Evolutionary conservation across 1,140 invertebrate genomes (phyloP), one percentile per base, ranked within the genome.

Genomic region (Habropoda laboriosa): DNA sequence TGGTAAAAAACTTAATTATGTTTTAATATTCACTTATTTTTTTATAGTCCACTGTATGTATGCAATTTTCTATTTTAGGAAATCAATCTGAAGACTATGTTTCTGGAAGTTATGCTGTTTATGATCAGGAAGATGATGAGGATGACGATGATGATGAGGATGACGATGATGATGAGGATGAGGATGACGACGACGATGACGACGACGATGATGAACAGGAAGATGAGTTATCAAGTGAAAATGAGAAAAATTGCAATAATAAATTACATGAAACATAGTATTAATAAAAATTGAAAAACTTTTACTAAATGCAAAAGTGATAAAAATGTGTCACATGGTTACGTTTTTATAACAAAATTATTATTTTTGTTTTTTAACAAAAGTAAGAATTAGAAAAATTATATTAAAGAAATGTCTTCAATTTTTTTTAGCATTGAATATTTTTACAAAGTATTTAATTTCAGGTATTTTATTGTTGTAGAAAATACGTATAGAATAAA

Each of bases 61-160:
- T 45, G 42, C 60, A 42, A 1, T 8, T 49, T 40, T 68, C 3
- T 55, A 16, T 66, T 63, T 57, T 32, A 87, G 89, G 53, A 81
- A 90, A 74, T 86, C 91, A 85, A 82, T 86, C 74, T 67, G 94
- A 71, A 92, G 87, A 85, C 42, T 89, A 89, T 42, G 91, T 90
- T 61, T 93, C 94, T 45, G 92, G 93, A 24, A 93, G 90, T 71
- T 91, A 94, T 81, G 93, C 93, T 64, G 93, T 93, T 80, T 93
- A 94, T 21, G 93, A 94, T 80, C 94, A 94, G 63, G 95, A 95
- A 60, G 93, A 94, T 53, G 94, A 93, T 24, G 92, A 93, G 57
- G 92, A 93, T 32, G 93, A 94, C 35, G 93, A 94, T 35, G 93
- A 93, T 42, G 92, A 94, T 3, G 93, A 93, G 13, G 90, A 93